These are phyloP conservation scores for Globodera ellingtonae DNA, from an alignment of 1,140 invertebrate genomes.

Conservation along the genomic window DNA sequence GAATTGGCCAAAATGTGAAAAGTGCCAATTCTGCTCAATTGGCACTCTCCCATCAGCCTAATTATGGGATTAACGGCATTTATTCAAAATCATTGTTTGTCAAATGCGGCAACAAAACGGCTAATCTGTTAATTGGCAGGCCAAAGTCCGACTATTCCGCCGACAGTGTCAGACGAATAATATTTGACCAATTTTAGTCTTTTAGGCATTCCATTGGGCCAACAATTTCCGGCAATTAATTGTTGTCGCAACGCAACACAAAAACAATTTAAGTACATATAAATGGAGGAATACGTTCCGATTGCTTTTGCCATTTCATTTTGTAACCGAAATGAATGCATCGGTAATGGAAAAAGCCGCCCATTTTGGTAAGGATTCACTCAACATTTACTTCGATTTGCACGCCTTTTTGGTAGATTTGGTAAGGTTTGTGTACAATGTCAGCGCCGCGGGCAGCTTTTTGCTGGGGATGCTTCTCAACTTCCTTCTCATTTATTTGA, in stretches of 20 bases:
- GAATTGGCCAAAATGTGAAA: no score
- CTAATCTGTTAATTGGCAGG: no score
- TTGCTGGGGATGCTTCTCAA: conserved; percentile 23
- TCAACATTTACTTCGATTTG: background rate
- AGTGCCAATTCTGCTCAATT: no score
- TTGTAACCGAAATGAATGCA: background rate
- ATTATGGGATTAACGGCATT: no score
- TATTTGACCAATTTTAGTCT: background rate
- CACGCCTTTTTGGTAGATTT: background rate
- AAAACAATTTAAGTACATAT: no score
- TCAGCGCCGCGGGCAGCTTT: conserved; percentile 17
- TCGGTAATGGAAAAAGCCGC: background rate
- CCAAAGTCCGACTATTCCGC: no score
- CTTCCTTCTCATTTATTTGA: conserved; percentile 9
- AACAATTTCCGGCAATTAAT: background rate
- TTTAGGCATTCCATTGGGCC: no score
- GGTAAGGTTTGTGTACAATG: conserved; percentile 9
- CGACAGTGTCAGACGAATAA: no score
- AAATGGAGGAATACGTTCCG: no score
- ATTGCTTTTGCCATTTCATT: background rate
- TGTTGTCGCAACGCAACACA: background rate
- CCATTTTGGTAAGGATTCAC: background rate
- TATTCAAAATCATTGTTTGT: no score
- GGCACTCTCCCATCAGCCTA: no score
- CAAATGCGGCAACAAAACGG: no score